Base-by-base conservation (phyloP, 2,797 vertebrate genomes). In the Iguana delicatissima region DNA sequence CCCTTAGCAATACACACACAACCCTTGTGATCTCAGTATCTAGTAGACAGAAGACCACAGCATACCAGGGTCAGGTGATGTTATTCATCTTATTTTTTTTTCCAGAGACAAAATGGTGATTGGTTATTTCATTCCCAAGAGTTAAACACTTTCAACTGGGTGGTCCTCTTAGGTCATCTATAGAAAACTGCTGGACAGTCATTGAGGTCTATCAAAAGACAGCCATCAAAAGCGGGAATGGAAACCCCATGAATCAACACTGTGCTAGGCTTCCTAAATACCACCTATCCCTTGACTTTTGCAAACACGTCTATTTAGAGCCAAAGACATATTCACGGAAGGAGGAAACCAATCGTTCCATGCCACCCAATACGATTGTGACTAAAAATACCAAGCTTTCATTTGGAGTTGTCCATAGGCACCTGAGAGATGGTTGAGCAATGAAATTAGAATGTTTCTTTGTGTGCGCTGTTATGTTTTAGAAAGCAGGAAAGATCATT, bases 231-330 rank as follows among this genome's bases (percentile, higher is more conserved):
- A 46, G 76, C 2, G 18, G 83, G 91, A 93, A 93, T 77, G 76
- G 92, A 94, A 96, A 91, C 64, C 89, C 89, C 89, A 89, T 0
- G 0, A 93, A 73, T 90, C 95, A 95, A 94, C 87, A 93, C 91
- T 94, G 92, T 92, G 84, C 88, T 77, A 85, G 91, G 93, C 42
- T 93, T 94, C 89, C 92, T 82, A 14, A 74, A 57, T 0, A 4
- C 93, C 85, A 90, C 86, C 89, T 86, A 20, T 80, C 89, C 57
- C 76, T 87, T 76, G 74, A 88, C 79, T 64, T 92, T 92, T 94
- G 92, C 73, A 93, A 95, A 94, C 82, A 90, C 76, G 87, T 93
- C 89, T 90, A 94, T 88, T 93, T 92, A 46, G 50, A 50, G 20
- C 50, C 90, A 85, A 73, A 86, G 87, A 93, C 76, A 82, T 89